Conservation (phyloP, 2,797 vertebrate species). For the Nyctibius grandis region DNA sequence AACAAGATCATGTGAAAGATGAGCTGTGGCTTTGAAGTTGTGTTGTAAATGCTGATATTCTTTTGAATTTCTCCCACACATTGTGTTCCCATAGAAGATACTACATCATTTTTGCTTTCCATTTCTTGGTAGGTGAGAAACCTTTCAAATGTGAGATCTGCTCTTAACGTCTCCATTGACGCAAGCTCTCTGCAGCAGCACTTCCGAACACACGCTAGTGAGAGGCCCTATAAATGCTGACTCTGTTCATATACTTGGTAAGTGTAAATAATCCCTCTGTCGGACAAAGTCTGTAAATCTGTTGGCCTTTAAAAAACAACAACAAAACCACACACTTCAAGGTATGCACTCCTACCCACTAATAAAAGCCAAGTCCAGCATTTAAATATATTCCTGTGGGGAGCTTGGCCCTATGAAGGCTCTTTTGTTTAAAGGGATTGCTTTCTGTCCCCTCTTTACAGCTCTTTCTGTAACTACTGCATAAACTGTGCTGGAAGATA, state of each 20-base stretch:
- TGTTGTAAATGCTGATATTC: background rate
- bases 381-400: background rate
- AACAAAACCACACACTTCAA: fast-evolving
- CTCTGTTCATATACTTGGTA: conserved; percentile 75
- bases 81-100: background rate
- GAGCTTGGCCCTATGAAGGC: background rate
- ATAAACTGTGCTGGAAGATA: background rate
- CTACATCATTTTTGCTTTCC: background rate
- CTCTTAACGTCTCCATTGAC: conserved; percentile 75
- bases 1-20: background rate
- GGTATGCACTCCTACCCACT: background rate
- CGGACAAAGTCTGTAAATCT: background rate
- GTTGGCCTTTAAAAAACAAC: background rate
- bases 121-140: conserved; percentile 70
- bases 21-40: background rate
- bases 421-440: background rate
- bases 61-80: background rate
- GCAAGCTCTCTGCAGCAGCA: conserved; percentile 73
- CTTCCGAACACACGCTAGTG: conserved; percentile 60
- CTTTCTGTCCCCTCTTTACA: background rate
- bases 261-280: background rate
- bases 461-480: background rate
- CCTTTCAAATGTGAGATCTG: conserved; percentile 73
- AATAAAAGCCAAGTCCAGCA: background rate
- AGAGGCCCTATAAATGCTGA: conserved; percentile 71